Percentiles rank a stretch among this genome's conserved stretches.
These are phyloP conservation scores for Palythoa grandiflora DNA, from an alignment of 92 coral and sea anemone genomes.

Conservation along the genomic window DNA sequence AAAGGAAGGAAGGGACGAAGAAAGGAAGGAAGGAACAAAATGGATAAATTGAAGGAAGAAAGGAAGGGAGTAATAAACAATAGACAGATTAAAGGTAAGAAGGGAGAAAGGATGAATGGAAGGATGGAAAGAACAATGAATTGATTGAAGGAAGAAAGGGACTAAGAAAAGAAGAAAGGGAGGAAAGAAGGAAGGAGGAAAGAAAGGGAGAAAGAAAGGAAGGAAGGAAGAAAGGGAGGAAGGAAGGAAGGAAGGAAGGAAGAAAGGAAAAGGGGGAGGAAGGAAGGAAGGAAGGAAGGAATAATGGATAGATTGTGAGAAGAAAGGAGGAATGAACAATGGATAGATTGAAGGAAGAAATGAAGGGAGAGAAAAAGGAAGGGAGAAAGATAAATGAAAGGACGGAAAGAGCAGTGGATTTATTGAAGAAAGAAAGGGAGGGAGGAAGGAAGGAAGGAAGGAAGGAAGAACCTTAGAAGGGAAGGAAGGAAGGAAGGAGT, in stretches of 20 bases:
- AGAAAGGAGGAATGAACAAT: too few relatives aligned
- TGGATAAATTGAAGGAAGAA: background rate
- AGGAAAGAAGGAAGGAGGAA: background rate
- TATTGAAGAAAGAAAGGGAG: too few relatives aligned
- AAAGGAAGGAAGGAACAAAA: too few relatives aligned
- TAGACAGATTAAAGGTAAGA: too few relatives aligned
- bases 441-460: background rate
- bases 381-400: too few relatives aligned
- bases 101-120: background rate
- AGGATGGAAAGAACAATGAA: background rate
- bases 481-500: too few relatives aligned
- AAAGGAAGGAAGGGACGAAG: background rate
- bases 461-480: background rate
- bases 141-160: background rate
- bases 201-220: background rate
- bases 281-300: too few relatives aligned
- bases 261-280: background rate
- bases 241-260: background rate
- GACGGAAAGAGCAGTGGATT: too few relatives aligned
- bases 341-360: too few relatives aligned
- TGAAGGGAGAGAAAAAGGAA: too few relatives aligned
- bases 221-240: background rate
- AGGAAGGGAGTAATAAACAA: background rate
- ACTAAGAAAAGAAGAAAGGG: background rate
- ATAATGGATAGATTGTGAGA: too few relatives aligned